These are phyloP conservation scores for Zootermopsis nevadensis DNA, from an alignment of 2,888 invertebrate genomes.

Conservation along the genomic window DNA sequence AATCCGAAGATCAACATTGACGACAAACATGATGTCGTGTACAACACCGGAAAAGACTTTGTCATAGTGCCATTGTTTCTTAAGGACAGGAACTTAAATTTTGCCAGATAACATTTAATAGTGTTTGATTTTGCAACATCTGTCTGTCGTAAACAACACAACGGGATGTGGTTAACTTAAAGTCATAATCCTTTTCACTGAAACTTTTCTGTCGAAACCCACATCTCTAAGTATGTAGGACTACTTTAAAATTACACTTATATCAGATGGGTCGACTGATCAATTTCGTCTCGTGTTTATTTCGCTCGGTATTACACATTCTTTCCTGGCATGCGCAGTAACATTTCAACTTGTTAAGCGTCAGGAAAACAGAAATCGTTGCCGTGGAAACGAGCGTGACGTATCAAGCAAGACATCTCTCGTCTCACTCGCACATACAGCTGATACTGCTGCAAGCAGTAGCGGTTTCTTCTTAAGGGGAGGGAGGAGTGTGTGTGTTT, in stretches of 20 bases:
- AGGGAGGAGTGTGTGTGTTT: not conserved
- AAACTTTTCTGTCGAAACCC: not conserved
- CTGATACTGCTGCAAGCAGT: not conserved
- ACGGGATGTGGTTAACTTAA: not conserved
- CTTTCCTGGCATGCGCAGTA: not conserved
- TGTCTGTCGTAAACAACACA: not conserved
- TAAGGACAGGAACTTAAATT: not conserved
- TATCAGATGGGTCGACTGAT: not conserved
- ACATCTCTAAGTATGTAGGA: not conserved
- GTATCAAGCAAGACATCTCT: not conserved
- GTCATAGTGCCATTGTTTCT: not conserved
- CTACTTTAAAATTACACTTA: not conserved
- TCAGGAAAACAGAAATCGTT: not conserved
- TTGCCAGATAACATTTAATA: not conserved
- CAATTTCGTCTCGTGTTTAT: not conserved
- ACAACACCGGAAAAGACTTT: not conserved
- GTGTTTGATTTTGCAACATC: not conserved
- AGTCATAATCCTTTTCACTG: not conserved
- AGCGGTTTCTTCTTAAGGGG: not conserved
- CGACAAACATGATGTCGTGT: too few relatives aligned
- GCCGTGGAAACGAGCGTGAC: constrained; percentile 1
- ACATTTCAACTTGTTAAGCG: not conserved
- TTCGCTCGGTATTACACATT: too few relatives aligned
- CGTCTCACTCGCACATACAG: not conserved
- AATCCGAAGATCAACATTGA: too few relatives aligned